These are phyloP conservation scores for Stomatorhinus walkeri DNA, from an alignment of 2,797 vertebrate species.

Conservation along the genomic window DNA sequence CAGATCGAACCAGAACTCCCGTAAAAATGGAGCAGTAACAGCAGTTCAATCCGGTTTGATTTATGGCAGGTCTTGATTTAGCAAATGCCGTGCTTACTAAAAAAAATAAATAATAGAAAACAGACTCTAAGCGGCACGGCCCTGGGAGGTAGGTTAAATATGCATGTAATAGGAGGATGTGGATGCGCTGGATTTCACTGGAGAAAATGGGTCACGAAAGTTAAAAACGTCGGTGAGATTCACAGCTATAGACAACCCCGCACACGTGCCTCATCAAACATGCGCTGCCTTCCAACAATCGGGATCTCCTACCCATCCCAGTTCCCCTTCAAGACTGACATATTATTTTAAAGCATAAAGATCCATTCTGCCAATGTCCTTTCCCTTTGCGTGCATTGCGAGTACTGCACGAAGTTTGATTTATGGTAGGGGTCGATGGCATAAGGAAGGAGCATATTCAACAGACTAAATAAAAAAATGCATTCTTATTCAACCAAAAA, in stretches of 20 bases:
- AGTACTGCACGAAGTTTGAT: neutral
- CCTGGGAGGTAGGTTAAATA: neutral
- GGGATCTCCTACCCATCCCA: neutral
- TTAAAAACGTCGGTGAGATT: neutral
- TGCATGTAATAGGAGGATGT: conserved; percentile 4
- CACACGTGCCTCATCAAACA: neutral
- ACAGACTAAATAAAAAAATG: neutral
- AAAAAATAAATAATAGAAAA: conserved; percentile 11
- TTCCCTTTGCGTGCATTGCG: neutral
- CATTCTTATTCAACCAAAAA: neutral
- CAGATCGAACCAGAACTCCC: conserved; percentile 1
- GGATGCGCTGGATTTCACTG: neutral
- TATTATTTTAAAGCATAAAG: neutral
- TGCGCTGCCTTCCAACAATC: neutral
- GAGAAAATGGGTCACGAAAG: conserved; percentile 5
- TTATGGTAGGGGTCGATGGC: neutral
- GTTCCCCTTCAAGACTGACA: neutral
- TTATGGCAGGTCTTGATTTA: neutral
- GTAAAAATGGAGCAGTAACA: neutral
- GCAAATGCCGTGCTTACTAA: neutral
- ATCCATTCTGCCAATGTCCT: neutral
- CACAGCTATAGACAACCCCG: neutral
- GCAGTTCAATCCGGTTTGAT: neutral
- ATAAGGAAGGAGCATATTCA: neutral
- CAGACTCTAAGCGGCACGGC: neutral